Evolutionary conservation across 2,113 vertebrate genomes (phyloP), one percentile per base, ranked within the genome.

Genomic region (Taxidea taxus): DNA sequence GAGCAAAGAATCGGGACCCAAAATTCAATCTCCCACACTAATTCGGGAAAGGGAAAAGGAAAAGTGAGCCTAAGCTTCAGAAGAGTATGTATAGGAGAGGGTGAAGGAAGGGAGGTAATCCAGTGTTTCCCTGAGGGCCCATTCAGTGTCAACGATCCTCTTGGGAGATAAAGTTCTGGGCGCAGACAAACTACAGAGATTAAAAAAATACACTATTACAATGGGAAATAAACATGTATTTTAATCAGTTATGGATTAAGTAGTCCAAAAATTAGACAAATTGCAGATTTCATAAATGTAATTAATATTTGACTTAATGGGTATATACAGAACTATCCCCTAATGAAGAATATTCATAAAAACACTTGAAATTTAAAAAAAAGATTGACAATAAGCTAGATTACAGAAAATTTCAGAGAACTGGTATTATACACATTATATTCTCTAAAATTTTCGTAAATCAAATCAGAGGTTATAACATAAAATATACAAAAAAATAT

Each of bases 401-500:
- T 72, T 72, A 62, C 18, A 49, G 51, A 31, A 44, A 60, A 72
- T 62, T 81, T 90, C 47, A 68, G 47, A 68, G 3, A 81, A 91
- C 13, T 29, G 11, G 7, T 78, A 62, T 77, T 80, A 49, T 51
- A 62, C 23, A 27, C 0, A 54, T 12, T 66, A 39, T 23, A 87
- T 31, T 51, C 31, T 68, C 34, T 81, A 86, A 39, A 70, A 78
- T 44, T 44, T 56, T 39, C 54, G 47, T 49, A 78, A 68, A 64
- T 81, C 27, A 68, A 88, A 88, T 42, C 51, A 90, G 27, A 18
- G 8, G 2, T 81, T 39, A 13, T 60, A 49, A 39, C 82, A 91
- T 42, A 78, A 78, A 80, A 80, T 84, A 77, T 51, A 77, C n/a
- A 54, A 68, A 83, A 83, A 83, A 95, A 39, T 23, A 49, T 21